Base-by-base conservation (phyloP, 2,888 invertebrate genomes). In the Sinopyrophorus schimmeli region DNA sequence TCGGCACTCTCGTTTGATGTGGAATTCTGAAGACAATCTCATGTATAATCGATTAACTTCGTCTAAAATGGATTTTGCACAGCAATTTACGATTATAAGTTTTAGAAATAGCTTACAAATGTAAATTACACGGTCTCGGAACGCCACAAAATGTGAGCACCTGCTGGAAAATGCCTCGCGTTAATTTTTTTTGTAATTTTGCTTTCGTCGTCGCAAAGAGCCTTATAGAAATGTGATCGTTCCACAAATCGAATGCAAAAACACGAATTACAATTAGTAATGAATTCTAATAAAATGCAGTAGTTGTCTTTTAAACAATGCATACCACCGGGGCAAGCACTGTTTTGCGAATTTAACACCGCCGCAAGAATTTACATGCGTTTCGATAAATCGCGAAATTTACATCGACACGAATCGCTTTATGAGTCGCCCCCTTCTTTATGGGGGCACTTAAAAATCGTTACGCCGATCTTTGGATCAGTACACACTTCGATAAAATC, bases 401-500 rank as follows among this genome's bases (percentile, higher is more conserved):
- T 53, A 53, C 53, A 53, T 53, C 48, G 38, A 47, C 41, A 43
- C 43, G 15, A 34, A 38, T 26, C 39, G 40, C 39, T 53, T 53
- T 53, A 47, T 53, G 43, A 48, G 44, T 51, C 32, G 46, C 30
- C 32, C 43, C 46, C 30, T 48, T 51, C 41, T 57, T 57, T 55
- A 57, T 55, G 51, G 52, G 34, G 24, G 26, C 52, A 57, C 55
- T 57, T 57, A 55, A 57, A 57, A 53, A 57, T 43, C 53, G 54
- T 47, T 53, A 53, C 55, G 49, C 46, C 43, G 48, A 51, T 53
- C 48, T 48, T 48, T 20, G 43, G 28, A 48, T 54, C 46, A 32
- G 44, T 44, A 46, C 47, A 48, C 54, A 47, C 44, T 26, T 34
- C 17, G 59, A 59, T 59, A 57, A 47, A 43, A 57, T 59, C 59